These are phyloP conservation scores for Chrysolophus pictus DNA, from an alignment of 2,797 vertebrate genomes.

Conservation along the genomic window DNA sequence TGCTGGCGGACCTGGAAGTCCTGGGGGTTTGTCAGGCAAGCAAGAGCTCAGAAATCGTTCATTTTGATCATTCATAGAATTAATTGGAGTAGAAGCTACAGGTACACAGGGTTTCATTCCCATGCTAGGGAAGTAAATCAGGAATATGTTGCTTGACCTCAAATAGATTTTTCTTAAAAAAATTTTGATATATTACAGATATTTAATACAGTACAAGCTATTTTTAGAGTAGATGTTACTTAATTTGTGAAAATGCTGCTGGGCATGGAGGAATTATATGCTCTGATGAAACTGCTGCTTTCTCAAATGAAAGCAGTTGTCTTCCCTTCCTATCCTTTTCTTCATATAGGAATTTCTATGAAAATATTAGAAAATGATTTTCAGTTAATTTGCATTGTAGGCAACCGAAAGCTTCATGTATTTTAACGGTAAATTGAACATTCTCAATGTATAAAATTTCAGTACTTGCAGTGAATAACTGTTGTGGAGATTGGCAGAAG, in stretches of 20 bases:
- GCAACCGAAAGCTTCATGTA: background rate
- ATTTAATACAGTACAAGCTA: background rate
- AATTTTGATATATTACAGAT: background rate
- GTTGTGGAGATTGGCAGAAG: background rate
- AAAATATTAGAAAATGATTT: background rate
- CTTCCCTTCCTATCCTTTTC: background rate
- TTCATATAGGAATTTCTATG: background rate
- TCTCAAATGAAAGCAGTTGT: background rate
- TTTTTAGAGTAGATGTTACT: background rate
- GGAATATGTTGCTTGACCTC: background rate
- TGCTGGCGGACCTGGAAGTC: background rate
- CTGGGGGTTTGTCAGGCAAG: background rate
- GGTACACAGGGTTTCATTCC: background rate
- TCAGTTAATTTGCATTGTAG: background rate
- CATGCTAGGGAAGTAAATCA: background rate
- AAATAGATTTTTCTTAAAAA: background rate
- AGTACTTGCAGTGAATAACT: background rate
- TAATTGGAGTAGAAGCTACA: background rate
- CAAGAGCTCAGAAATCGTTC: background rate
- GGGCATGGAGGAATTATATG: background rate
- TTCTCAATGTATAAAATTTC: background rate
- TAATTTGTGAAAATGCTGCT: background rate
- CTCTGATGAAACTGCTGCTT: background rate
- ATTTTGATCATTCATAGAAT: background rate
- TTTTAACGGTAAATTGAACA: background rate